A percentile compares a stretch with the other conserved stretches of the same genome.
phyloP scores from a whole-genome alignment of 2,888 invertebrate genomes.

The Isotomurus palustris region DNA sequence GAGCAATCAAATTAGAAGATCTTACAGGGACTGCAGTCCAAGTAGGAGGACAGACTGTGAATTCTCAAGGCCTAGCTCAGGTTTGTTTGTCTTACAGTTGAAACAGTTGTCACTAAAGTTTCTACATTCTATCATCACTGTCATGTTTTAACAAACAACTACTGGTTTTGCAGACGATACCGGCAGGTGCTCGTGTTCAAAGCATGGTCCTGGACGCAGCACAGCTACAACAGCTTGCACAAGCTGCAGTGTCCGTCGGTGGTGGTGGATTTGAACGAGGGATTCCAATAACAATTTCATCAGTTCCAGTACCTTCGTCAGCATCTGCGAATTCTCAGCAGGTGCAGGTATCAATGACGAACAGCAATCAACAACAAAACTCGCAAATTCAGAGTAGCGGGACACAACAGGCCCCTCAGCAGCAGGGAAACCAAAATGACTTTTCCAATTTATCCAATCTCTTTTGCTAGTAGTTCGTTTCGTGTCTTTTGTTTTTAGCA shows the following conservation, averaged over 20 bases:
- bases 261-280: conserved; percentile 25
- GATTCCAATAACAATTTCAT: conserved; percentile 41
- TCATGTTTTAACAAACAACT: too few relatives aligned
- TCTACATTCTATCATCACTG: too few relatives aligned
- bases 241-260: conserved; percentile 31
- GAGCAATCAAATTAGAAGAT: conserved; percentile 43
- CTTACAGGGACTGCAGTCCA: conserved; percentile 21
- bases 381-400: background rate
- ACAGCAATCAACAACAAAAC: background rate
- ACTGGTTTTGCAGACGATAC: conserved; percentile 24
- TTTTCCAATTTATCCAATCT: conserved; percentile 33
- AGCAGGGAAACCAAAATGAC: conserved; percentile 21
- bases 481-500: background rate
- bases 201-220: conserved; percentile 41
- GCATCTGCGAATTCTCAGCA: conserved; percentile 7
- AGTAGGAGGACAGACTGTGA: conserved; percentile 15
- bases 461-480: conserved; percentile 16
- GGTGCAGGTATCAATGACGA: too few relatives aligned
- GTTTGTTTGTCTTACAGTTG: too few relatives aligned
- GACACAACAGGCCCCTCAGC: background rate
- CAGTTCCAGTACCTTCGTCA: too few relatives aligned
- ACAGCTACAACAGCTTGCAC: conserved; percentile 40
- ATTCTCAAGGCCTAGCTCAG: conserved; percentile 13
- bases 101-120: too few relatives aligned
- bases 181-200: conserved; percentile 24